Evolutionary conservation across 2,888 invertebrate genomes (phyloP).

Genomic region (Cheilosia impressa): DNA sequence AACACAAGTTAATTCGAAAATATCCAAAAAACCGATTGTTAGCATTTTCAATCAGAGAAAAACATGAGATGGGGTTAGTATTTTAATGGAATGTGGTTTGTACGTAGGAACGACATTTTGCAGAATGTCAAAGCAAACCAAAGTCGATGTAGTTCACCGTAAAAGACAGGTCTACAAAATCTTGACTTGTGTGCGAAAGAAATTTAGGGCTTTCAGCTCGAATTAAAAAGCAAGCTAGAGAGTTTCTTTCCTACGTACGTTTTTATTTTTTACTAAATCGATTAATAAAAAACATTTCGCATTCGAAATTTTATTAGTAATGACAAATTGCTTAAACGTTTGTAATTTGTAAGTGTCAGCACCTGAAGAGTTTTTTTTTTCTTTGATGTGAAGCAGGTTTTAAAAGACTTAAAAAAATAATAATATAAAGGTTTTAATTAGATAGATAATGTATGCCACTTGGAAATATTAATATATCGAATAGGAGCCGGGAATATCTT

Average conservation of each 20-base stretch:
- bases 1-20: constrained; percentile 42
- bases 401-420: constrained; percentile 42
- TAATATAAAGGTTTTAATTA: constrained; percentile 53
- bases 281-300: not conserved
- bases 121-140: too few species aligned
- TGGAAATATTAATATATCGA: constrained; percentile 77
- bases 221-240: too few species aligned
- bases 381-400: constrained; percentile 55
- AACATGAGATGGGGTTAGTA: constrained; percentile 24
- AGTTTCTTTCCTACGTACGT: constrained; percentile 18
- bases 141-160: too few species aligned
- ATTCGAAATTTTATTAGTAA: constrained; percentile 29
- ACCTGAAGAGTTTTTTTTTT: constrained; percentile 42
- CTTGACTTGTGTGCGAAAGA: too few species aligned
- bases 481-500: constrained; percentile 82
- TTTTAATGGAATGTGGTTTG: not conserved
- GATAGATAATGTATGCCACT: constrained; percentile 54
- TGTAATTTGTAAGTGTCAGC: constrained; percentile 40
- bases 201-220: too few species aligned
- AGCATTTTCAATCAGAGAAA: constrained; percentile 13
- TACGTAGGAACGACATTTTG: constrained; percentile 8
- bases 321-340: constrained; percentile 8
- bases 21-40: constrained; percentile 30
- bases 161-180: too few species aligned
- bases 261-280: not conserved